Evolutionary conservation across 2,797 vertebrate genomes (phyloP).

Genomic region (Sylvia borin): DNA sequence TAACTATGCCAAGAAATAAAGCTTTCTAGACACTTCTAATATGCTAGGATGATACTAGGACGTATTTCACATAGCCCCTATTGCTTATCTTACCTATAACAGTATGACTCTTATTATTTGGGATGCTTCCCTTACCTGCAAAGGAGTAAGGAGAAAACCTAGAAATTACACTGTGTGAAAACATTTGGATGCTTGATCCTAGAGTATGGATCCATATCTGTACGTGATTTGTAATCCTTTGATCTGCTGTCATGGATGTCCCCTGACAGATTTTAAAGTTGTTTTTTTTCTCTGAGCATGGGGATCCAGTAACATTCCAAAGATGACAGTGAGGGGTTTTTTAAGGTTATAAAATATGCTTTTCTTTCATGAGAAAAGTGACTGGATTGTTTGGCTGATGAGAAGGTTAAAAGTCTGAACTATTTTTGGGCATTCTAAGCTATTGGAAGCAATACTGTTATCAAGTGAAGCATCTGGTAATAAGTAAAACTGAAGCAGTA

Average conservation of each 20-base stretch:
- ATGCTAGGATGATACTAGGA: background rate
- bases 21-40: background rate
- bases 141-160: background rate
- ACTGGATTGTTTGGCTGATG: background rate
- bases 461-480: background rate
- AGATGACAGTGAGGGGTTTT: background rate
- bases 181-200: background rate
- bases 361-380: background rate
- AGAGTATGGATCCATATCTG: background rate
- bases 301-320: background rate
- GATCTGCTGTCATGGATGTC: background rate
- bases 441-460: background rate
- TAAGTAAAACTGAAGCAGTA: background rate
- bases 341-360: background rate
- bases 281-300: background rate
- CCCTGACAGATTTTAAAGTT: background rate
- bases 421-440: background rate
- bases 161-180: background rate
- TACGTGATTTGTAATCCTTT: background rate
- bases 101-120: background rate
- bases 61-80: background rate
- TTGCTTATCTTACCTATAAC: background rate
- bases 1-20: background rate
- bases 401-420: background rate
- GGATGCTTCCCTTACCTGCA: background rate